Evolutionary conservation across 2,888 invertebrate species (phyloP), one percentile per base, ranked within the genome.

Genomic region (Hirtodrosophila confusa): DNA sequence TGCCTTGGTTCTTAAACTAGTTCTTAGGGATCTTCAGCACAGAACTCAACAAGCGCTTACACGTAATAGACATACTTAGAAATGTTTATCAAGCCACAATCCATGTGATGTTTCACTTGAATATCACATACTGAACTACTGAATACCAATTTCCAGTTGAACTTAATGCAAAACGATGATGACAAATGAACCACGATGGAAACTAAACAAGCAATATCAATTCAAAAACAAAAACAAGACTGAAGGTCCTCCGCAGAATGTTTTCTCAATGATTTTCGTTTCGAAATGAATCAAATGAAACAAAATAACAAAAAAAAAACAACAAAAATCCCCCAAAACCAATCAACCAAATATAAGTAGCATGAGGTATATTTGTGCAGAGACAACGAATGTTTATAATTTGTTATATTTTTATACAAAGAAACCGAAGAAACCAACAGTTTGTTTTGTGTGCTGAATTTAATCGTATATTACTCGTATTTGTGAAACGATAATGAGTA

Each of bases 181-280:
- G 31, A 31, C 39, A 74, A 78, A 39, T 62, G 65, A 68, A 86
- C 61, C 50, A 76, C 54, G n/a, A 35, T 49, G 39, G 54, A 45
- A 67, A 75, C 57, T 49, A 76, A 62, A 60, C 77, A 74, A 74
- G 75, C 75, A 75, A 82, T 87, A 86, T 66, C 40, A 64, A 78
- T 54, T 67, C 40, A 72, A 68, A 27, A 50, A 61, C 10, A 50
- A 70, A 66, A 63, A 55, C 66, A 78, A 88, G 84, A 85, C 84
- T 85, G 84, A 85, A 88, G 84, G 84, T 85, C 84, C 84, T 85
- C 88, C 83, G 88, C 84, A 83, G 70, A 71, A 88, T 80, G 83
- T 86, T 72, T 87, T 78, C 75, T 66, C 69, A 69, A 61, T 78
- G 56, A 64, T 67, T 82, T 76, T 57, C 36, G 24, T 57, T 75